These are phyloP conservation scores for Bombus waltoni DNA, from an alignment of 1,140 invertebrate species.

Conservation along the genomic window DNA sequence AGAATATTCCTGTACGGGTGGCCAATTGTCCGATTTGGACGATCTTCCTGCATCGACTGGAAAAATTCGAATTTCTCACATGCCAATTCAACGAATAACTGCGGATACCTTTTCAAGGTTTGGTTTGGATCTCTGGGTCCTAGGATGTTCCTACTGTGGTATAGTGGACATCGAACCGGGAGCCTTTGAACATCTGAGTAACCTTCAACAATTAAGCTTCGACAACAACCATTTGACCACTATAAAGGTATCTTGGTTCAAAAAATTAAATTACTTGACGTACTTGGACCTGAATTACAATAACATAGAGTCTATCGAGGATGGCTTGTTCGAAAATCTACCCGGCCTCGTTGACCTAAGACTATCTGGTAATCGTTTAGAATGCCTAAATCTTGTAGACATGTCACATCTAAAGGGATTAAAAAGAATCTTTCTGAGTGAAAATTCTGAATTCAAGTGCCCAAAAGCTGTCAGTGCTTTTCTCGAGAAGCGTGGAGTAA, in stretches of 20 bases:
- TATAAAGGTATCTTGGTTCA: constrained; percentile 73
- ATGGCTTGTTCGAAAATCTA: constrained; percentile 70
- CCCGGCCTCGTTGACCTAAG: constrained; percentile 75
- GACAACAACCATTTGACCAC: constrained; percentile 73
- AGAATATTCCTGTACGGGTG: constrained; percentile 75
- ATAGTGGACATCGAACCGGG: constrained; percentile 74
- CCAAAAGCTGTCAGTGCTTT: constrained; percentile 73
- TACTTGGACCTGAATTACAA: constrained; percentile 79
- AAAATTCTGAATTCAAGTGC: constrained; percentile 77
- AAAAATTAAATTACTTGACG: constrained; percentile 71
- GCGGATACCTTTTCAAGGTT: constrained; percentile 72
- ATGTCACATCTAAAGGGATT: constrained; percentile 69
- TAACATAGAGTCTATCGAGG: constrained; percentile 73
- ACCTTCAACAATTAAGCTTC: constrained; percentile 76
- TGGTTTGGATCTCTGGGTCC: constrained; percentile 71
- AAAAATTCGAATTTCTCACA: constrained; percentile 73
- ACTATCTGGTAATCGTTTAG: constrained; percentile 76
- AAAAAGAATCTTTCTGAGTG: constrained; percentile 73
- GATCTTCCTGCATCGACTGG: constrained; percentile 67
- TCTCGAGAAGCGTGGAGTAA: constrained; percentile 62
- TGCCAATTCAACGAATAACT: constrained; percentile 69
- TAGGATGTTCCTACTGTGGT: constrained; percentile 75
- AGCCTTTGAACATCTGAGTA: constrained; percentile 69
- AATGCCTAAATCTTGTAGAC: constrained; percentile 74
- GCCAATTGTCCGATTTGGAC: constrained; percentile 67